These are phyloP conservation scores for Neolamprologus longior DNA, from an alignment of 2,113 vertebrate species.

Conservation along the genomic window DNA sequence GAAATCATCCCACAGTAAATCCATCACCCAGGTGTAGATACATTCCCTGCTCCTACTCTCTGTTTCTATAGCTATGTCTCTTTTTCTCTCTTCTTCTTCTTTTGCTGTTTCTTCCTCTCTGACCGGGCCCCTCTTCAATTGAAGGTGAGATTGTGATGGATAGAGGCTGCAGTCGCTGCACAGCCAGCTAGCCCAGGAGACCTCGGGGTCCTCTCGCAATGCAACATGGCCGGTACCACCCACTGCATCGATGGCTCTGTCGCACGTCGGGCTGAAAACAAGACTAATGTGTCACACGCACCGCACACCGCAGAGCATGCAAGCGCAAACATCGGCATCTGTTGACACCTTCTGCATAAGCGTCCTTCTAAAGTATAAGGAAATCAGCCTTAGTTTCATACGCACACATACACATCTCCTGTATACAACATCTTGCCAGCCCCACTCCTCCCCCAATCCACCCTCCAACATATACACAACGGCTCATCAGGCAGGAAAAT, in stretches of 20 bases:
- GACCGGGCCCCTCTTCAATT: slow-evolving; percentile 18
- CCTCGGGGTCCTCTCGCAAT: slow-evolving; percentile 1
- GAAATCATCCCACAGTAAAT: slow-evolving; percentile 55
- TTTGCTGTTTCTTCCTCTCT: slow-evolving; percentile 9
- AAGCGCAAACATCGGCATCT: slow-evolving; percentile 20
- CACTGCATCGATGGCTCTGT: not conserved
- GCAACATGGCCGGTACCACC: not conserved
- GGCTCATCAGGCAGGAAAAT: slow-evolving; percentile 63
- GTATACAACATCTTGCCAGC: slow-evolving; percentile 13
- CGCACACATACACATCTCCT: not conserved
- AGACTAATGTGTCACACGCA: not conserved
- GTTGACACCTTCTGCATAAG: slow-evolving; percentile 5
- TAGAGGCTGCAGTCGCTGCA: slow-evolving; percentile 37
- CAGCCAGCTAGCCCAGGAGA: slow-evolving; percentile 22
- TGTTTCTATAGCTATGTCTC: slow-evolving; percentile 7
- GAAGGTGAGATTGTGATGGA: slow-evolving; percentile 58
- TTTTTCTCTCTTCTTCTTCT: not conserved
- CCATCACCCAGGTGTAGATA: slow-evolving; percentile 59
- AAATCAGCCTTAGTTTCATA: slow-evolving; percentile 2
- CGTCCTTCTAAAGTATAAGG: not conserved
- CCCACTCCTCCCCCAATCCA: not conserved
- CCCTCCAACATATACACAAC: slow-evolving; percentile 43
- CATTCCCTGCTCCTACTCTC: not conserved
- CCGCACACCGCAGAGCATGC: not conserved
- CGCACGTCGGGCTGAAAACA: not conserved